These are phyloP conservation scores for Listronotus oregonensis DNA, from an alignment of 1,140 invertebrate species.

Conservation along the genomic window DNA sequence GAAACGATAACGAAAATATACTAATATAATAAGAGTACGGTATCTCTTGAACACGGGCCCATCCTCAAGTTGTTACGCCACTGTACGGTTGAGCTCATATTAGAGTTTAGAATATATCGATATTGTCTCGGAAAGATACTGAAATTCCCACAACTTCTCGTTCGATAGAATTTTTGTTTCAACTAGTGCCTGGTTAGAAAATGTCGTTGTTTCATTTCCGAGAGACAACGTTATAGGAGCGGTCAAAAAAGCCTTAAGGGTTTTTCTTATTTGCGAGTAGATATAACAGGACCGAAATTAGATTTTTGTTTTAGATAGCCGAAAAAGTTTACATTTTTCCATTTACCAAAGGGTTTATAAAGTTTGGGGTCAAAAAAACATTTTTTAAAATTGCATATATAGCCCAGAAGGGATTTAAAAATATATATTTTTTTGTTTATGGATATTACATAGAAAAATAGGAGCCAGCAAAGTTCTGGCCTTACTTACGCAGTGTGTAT, in stretches of 20 bases:
- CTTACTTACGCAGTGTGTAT: no score
- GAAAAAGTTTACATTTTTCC: conserved; percentile 3
- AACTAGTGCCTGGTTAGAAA: conserved; percentile 5
- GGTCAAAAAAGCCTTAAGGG: conserved; percentile 6
- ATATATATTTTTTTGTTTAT: no score
- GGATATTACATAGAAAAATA: no score
- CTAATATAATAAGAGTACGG: no score
- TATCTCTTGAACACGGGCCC: no score
- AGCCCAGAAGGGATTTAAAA: no score
- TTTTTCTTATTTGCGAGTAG: conserved; percentile 11
- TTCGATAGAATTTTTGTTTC: conserved; percentile 13
- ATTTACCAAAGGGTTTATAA: background rate
- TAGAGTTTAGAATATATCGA: conserved; percentile 18
- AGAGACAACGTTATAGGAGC: conserved; percentile 5
- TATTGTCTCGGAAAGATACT: conserved; percentile 12
- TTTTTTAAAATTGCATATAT: background rate
- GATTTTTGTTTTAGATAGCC: conserved; percentile 20
- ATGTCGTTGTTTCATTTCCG: conserved; percentile 18
- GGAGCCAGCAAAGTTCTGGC: no score
- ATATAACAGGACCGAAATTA: conserved; percentile 14
- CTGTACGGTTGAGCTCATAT: conserved; percentile 3
- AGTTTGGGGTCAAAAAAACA: background rate
- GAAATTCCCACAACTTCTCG: conserved; percentile 4
- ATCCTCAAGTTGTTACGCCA: no score
- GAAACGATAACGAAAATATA: no score